Base-by-base conservation (phyloP, 1,140 invertebrate species). In the Luehdorfia chinensis region DNA sequence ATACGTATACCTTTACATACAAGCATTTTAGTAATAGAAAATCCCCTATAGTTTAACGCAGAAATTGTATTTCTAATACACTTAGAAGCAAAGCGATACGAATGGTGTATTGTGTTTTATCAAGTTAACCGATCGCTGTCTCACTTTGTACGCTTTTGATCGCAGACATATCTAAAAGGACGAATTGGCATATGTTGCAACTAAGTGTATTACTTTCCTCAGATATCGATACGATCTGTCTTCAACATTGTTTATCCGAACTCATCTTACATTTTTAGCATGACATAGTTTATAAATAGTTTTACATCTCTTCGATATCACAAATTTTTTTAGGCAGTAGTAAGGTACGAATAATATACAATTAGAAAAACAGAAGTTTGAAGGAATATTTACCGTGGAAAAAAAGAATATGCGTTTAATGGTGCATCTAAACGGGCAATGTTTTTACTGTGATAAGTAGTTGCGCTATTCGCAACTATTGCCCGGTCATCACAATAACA, bases 61-160 rank as follows among this genome's bases (percentile, higher is more conserved):
- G 16, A 39, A 51, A 50, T 48, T 41, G n/a, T 18, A 45, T 50
- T 44, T 51, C 36, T 53, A 46, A 52, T 49, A 54, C 46, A 57
- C 54, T 62, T 55, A 59, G 53, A 41, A 53, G 56, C 59, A 57
- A 57, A 57, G 56, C 56, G 55, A 57, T 50, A 50, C 23, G 25
- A 14, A 15, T 18, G 7, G 14, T 13, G 14, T 43, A n/a, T 15
- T 13, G 14, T 43, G 8, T 15, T 33, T 14, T 25, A 46, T 25
- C 31, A 2, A 5, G 18, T 15, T 15, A 33, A 46, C 30, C 44
- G 30, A 46, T 43, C 39, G 25, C 9, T 28, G 25, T 28, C 25
- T 25, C 15, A 30, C 8, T 28, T 28, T 16, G 6, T 28, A 30
- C 37, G 12, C 3, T 12, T 11, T 37, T 37, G 25, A 43, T 43